Evolutionary conservation across 2,113 vertebrate genomes (phyloP), one percentile per base, ranked within the genome.

Genomic region (Otocyon megalotis): DNA sequence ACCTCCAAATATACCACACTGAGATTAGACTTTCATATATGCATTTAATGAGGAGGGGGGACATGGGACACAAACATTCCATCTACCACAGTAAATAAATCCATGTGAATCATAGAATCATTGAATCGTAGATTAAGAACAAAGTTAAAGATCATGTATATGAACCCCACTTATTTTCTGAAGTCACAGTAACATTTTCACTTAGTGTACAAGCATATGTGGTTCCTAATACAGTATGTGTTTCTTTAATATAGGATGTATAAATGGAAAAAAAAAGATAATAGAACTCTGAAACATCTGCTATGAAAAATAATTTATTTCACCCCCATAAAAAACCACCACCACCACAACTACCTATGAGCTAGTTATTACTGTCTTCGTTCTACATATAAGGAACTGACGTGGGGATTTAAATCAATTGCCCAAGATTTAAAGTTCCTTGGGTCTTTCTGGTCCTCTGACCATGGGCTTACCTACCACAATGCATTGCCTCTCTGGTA

Each of bases 1-100:
- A 26, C 65, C n/a, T 80, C 26, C 11, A 58, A 19, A 90, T 43
- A 65, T 12, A 43, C 65, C 77, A 32, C 20, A 22, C 0, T 63
- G 22, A 56, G 28, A 24, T 35, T 48, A 84, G 3, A 4, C 67
- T 90, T 65, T 32, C 67, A 58, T 26, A 58, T 63, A 22, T 22
- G 14, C 32, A 15, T n/a, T 81, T 17, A 43, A 43, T 30, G 12
- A 63, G 62, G 26, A 5, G 43, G 67, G 0, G 67, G 37, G 20
- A 8, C 14, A n/a, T 24, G 20, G n/a, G 30, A 26, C 20, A 56
- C 10, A 89, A 32, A 58, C 30, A 32, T 69, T 48, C 35, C 67
- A 35, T 83, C 50, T n/a, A 20, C 32, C 20, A 32, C 14, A 74
- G 14, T 88, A 58, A 85, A 91, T 88, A 81, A 50, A 85, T 85